Evolutionary conservation across 2,113 vertebrate genomes (phyloP), one percentile per base, ranked within the genome.

Genomic region (Rutilus rutilus): DNA sequence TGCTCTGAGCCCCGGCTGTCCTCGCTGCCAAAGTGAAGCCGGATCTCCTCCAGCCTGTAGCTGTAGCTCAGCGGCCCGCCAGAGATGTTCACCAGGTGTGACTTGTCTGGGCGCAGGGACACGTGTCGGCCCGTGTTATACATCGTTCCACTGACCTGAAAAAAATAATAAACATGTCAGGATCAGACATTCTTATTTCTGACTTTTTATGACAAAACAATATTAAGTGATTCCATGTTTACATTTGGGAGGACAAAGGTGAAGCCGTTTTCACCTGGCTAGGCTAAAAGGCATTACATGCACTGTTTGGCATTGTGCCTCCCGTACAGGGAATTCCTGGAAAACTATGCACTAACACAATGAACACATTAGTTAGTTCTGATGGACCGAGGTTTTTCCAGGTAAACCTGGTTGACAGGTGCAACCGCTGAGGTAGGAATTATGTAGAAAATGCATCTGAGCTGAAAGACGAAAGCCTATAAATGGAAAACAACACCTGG

Each of bases 81-180:
- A 0, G 97, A 99, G 91, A 99, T 96, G 90, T 98, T 98, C 84
- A 98, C 97, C 93, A 97, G 91, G 87, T 98, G 97, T 83, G 97
- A 96, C 88, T 97, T 98, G 94, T 98, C 97, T 25, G 97, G 92
- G 25, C 96, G 93, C 73, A 99, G 94, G 42, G 97, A 97, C 76
- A 99, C 97, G 0, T 99, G 97, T 82, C 96, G 97, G 59, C 97
- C 97, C 1, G 97, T 99, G 86, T 99, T 99, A 91, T 99, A 99
- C 97, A 99, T 98, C 1, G 97, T 98, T 54, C 97, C 97, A 23
- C 96, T 96, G 91, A 98, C 96, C 97, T 99, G 86, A 23, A 84
- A 47, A 47, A 57, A 21, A 50, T 1, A 7, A 57, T 2, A 15
- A 50, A 50, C 11, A 14, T 50, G 57, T 62, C 10, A 30, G 45